These are phyloP conservation scores for Alitta virens DNA, from an alignment of 2,888 invertebrate genomes.

Conservation along the genomic window DNA sequence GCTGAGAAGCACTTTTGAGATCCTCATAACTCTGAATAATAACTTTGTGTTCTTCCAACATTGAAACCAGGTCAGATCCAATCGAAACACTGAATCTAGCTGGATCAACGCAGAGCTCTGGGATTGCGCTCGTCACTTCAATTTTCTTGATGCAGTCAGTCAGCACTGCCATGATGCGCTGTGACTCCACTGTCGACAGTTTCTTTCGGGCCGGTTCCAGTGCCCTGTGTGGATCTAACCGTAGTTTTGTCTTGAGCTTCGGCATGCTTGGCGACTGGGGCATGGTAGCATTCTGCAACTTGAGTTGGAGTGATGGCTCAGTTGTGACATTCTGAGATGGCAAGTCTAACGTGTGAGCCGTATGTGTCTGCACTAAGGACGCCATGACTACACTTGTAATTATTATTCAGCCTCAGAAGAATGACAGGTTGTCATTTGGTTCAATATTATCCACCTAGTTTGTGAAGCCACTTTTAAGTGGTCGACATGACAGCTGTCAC, in stretches of 20 bases:
- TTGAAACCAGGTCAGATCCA: slow-evolving; percentile 43
- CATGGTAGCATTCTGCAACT: no score
- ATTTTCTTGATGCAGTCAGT: slow-evolving; percentile 48
- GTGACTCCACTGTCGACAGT: slow-evolving; percentile 53
- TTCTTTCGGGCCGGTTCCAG: slow-evolving; percentile 55
- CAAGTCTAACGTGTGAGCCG: no score
- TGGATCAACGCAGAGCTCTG: slow-evolving; percentile 45
- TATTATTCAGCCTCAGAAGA: no score
- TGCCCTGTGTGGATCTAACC: slow-evolving; percentile 49
- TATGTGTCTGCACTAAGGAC: no score
- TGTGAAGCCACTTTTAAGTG: no score
- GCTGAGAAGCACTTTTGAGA: slow-evolving; percentile 30
- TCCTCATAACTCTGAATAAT: slow-evolving; percentile 46
- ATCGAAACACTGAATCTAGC: slow-evolving; percentile 46
- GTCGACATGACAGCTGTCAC: no score
- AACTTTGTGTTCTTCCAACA: slow-evolving; percentile 44
- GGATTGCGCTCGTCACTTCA: slow-evolving; percentile 47
- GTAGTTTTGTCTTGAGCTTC: slow-evolving; percentile 14
- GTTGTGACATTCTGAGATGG: no score
- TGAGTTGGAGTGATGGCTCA: no score
- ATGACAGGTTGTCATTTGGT: no score
- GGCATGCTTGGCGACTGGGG: slow-evolving; percentile 8
- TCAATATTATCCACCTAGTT: no score
- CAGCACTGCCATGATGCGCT: slow-evolving; percentile 55
- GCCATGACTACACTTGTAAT: no score